A percentile compares a stretch with the other conserved stretches of the same genome.
These are phyloP conservation scores for Brassicogethes aeneus DNA, from an alignment of 2,888 invertebrate species.

Conservation along the genomic window DNA sequence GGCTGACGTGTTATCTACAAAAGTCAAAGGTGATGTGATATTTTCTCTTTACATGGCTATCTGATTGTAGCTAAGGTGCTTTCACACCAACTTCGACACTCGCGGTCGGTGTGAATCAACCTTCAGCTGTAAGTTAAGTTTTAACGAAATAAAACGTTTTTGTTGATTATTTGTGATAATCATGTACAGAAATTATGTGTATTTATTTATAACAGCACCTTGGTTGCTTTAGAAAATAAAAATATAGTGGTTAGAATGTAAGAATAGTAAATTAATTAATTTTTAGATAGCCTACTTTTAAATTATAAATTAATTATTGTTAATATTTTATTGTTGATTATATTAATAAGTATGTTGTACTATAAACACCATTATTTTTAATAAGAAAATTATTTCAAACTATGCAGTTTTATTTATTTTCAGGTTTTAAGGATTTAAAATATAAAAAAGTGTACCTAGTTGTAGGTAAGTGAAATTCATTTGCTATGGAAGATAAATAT, in stretches of 20 bases:
- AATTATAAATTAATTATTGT: slow-evolving; percentile 37
- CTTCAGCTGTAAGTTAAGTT: too few relatives aligned
- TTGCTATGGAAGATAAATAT: too few relatives aligned
- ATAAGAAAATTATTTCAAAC: slow-evolving; percentile 25
- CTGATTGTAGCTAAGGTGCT: slow-evolving; percentile 16
- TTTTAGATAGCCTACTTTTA: slow-evolving; percentile 23
- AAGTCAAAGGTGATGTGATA: slow-evolving; percentile 21
- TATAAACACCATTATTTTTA: slow-evolving; percentile 41
- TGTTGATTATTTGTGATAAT: slow-evolving; percentile 21
- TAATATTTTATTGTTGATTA: slow-evolving; percentile 43
- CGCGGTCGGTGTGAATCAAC: too few relatives aligned
- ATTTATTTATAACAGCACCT: slow-evolving; percentile 5
- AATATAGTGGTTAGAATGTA: slow-evolving; percentile 13
- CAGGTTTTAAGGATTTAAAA: too few relatives aligned
- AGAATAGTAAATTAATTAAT: slow-evolving; percentile 6
- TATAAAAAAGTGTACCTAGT: too few relatives aligned
- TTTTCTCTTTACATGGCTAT: slow-evolving; percentile 20
- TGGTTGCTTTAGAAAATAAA: slow-evolving; percentile 12
- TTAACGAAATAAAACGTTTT: slow-evolving; percentile 4
- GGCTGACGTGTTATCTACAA: too few relatives aligned
- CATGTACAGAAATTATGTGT: slow-evolving; percentile 18
- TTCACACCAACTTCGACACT: too few relatives aligned
- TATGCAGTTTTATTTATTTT: slow-evolving; percentile 9
- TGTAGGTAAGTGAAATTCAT: too few relatives aligned
- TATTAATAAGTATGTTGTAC: slow-evolving; percentile 40